Base-by-base conservation (phyloP, 1,140 invertebrate species). In the Uloborus diversus region DNA sequence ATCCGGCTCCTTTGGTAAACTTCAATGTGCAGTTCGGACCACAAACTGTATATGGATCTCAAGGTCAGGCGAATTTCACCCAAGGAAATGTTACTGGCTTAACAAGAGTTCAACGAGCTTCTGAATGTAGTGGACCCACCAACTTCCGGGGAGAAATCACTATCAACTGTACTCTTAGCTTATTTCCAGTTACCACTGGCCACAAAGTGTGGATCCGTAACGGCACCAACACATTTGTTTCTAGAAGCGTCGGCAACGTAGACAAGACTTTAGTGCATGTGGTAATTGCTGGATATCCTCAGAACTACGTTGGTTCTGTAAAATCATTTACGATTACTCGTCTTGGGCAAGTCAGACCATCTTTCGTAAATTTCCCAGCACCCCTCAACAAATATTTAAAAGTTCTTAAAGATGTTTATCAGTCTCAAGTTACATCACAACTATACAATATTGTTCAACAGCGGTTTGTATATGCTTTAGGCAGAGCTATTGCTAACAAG, bases 161-260 rank as follows among this genome's bases (percentile, higher is more conserved):
- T 14, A 65, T 76, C 25, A 76, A 76, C 61, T 76, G 73, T 33
- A 76, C 73, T 30, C 27, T 76, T 1, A 32, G 47, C 3, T 0
- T 65, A 0, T 51, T 20, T 14, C 61, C 35, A 7, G 11, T 76
- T 0, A 5, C 32, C 14, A 64, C 61, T 13, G 20, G n/a, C 13
- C 57, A 76, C 32, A 32, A 35, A 37, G 49, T 56, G 1, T 27
- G 1, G 17, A 14, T 65, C 1, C 51, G 47, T 14, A 65, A 65
- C 30, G 61, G 61, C 13, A 65, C 42, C 30, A 13, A 28, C 13
- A 7, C 42, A 1, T 53, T 53, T 23, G 5, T 11, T 3, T 5
- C 20, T 14, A 65, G 32, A 65, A 65, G 20, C 32, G 23, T 47
- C 27, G 73, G 73, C 13, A 20, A 42, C 17, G 47, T 76, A 1